phyloP scores from a whole-genome alignment of 64 coral and sea anemone genomes.

The Montipora foliosa region DNA sequence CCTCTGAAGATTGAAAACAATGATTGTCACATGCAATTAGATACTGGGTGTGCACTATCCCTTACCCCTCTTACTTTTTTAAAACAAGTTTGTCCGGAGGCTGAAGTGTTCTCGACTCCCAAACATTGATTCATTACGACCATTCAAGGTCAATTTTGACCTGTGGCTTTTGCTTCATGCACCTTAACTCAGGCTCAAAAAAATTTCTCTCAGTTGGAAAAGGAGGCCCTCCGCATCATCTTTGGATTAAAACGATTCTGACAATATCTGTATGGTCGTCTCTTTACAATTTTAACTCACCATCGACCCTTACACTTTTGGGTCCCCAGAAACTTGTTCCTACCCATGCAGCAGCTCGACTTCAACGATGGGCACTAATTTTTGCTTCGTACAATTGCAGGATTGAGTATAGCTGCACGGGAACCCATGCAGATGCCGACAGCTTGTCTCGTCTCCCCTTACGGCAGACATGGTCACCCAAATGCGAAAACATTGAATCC shows the following conservation, averaged over 20 bases:
- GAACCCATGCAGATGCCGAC: neutral
- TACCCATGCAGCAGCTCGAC: constrained; percentile 50
- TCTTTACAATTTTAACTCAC: constrained; percentile 55
- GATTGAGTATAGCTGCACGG: neutral
- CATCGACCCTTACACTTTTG: constrained; percentile 53
- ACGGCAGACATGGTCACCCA: constrained; percentile 57
- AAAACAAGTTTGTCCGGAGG: constrained; percentile 45
- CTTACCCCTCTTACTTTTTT: constrained; percentile 19
- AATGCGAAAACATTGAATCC: neutral
- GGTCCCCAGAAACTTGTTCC: constrained; percentile 26
- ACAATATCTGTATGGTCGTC: constrained; percentile 48
- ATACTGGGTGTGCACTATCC: constrained; percentile 68
- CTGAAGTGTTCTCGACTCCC: constrained; percentile 55
- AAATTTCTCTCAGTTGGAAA: constrained; percentile 62
- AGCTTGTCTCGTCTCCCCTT: constrained; percentile 7
- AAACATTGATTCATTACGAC: constrained; percentile 63
- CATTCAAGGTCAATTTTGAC: constrained; percentile 43
- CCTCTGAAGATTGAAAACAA: constrained; percentile 51
- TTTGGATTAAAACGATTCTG: constrained; percentile 61
- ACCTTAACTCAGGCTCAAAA: constrained; percentile 20
- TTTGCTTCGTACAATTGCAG: neutral
- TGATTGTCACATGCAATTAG: constrained; percentile 70
- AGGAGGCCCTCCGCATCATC: constrained; percentile 49
- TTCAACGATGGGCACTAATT: constrained; percentile 53
- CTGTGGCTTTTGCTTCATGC: constrained; percentile 51